These are phyloP conservation scores for Desmodus rotundus DNA, from an alignment of 2,113 vertebrate genomes.

Conservation along the genomic window DNA sequence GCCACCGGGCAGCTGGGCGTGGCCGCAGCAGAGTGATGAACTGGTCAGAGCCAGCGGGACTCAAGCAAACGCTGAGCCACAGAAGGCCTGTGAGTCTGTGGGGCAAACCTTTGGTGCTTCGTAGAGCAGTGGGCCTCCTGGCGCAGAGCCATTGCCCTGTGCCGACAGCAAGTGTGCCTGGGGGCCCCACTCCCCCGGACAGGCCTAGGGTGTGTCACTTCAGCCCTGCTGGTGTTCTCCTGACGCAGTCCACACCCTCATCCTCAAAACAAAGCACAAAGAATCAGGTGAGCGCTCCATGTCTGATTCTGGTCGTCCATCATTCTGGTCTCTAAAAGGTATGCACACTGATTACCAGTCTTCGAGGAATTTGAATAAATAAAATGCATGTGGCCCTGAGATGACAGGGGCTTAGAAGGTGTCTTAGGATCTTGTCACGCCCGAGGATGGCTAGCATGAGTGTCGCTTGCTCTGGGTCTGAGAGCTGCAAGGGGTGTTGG, in stretches of 20 bases:
- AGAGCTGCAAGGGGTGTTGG: neutral
- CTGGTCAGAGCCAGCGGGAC: neutral
- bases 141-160: neutral
- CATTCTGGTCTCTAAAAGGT: neutral
- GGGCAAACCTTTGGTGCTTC: neutral
- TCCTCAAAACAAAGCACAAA: neutral
- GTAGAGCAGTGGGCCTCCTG: neutral
- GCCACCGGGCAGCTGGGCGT: neutral
- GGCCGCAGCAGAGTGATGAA: neutral
- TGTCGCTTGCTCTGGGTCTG: neutral
- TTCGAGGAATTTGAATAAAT: neutral
- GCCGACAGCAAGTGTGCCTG: neutral
- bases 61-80: neutral
- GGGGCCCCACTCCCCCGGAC: too few relatives aligned
- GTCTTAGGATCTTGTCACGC: neutral
- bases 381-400: neutral
- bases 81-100: neutral
- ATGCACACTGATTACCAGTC: accelerated
- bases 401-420: neutral
- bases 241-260: neutral
- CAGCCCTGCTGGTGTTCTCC: neutral
- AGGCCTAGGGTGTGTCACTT: neutral
- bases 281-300: neutral
- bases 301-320: neutral
- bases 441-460: neutral